These are phyloP conservation scores for Pogonocichla stellata DNA, from an alignment of 2,113 vertebrate genomes.

Conservation along the genomic window DNA sequence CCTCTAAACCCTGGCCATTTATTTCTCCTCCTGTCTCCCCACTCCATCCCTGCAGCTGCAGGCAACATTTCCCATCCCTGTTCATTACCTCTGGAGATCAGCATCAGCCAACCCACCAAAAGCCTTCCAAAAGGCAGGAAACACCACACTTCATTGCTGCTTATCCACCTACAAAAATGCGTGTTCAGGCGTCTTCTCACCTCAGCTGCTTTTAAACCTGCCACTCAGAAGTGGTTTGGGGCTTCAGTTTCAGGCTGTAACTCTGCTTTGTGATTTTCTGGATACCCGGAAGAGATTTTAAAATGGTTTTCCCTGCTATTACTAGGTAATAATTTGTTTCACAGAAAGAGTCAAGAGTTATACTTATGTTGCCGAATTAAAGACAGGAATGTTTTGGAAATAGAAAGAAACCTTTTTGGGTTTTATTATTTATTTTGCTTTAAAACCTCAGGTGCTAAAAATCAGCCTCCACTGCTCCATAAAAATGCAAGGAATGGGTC, in stretches of 20 bases:
- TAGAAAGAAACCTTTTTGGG: not conserved
- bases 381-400: not conserved
- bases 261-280: not conserved
- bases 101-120: not conserved
- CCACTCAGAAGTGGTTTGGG: slow-evolving; percentile 8
- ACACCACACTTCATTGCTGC: not conserved
- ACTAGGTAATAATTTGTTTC: not conserved
- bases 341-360: not conserved
- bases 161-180: slow-evolving; percentile 15
- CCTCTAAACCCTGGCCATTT: not conserved
- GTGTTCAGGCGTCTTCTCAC: slow-evolving; percentile 22
- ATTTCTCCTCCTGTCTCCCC: not conserved
- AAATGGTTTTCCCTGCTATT: not conserved
- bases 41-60: not conserved
- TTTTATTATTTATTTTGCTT: not conserved
- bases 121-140: not conserved
- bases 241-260: not conserved
- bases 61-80: not conserved
- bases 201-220: not conserved
- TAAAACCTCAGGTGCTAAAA: not conserved
- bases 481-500: not conserved
- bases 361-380: not conserved
- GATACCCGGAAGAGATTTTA: not conserved
- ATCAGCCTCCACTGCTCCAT: not conserved
- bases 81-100: not conserved